Base-by-base conservation (phyloP, 2,888 invertebrate genomes). In the Anticlea derivata region DNA sequence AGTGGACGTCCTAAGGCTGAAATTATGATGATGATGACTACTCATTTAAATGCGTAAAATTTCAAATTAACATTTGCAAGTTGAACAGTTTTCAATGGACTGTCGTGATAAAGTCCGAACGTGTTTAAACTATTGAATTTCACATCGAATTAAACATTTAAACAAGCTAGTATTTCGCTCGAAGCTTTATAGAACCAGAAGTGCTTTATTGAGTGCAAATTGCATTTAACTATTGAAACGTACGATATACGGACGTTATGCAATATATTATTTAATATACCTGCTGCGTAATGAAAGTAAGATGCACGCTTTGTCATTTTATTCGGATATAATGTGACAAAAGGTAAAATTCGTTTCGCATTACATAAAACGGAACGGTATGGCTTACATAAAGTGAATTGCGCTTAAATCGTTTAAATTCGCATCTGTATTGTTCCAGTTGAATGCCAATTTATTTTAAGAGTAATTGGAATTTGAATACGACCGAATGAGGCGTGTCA, bases 221-320 rank as follows among this genome's bases (percentile, higher is more conserved):
- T 69, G 60, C 67, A 69, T 73, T 64, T 71, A 64, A 65, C 61
- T 62, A 65, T 68, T 60, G 59, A 47, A 44, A 51, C 43, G 51
- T 53, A 65, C 17, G n/a, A n/a, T 66, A 62, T 55, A 60, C 55
- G 60, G 57, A 62, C 59, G 64, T 81, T 78, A 68, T 69, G 71
- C 65, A 80, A 80, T 68, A 66, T 39, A 62, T 77, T 70, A 75
- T 72, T 73, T 66, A 70, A 74, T 53, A 57, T 47, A 52, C 53
- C 30, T n/a, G 41, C 10, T 35, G 40, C n/a, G 7, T 65, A 71
- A 72, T 61, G 75, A 76, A 75, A 79, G 72, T 72, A 60, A 51
- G 61, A 62, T 68, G 61, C 64, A 66, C 60, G 57, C 60, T 68
- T 67, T 67, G 54, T 60, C 48, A 65, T 66, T 70, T 64, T 65